A percentile compares a stretch with the other conserved stretches of the same genome.
Conservation (phyloP, 2,888 invertebrate species). For the Lysandra bellargus region DNA sequence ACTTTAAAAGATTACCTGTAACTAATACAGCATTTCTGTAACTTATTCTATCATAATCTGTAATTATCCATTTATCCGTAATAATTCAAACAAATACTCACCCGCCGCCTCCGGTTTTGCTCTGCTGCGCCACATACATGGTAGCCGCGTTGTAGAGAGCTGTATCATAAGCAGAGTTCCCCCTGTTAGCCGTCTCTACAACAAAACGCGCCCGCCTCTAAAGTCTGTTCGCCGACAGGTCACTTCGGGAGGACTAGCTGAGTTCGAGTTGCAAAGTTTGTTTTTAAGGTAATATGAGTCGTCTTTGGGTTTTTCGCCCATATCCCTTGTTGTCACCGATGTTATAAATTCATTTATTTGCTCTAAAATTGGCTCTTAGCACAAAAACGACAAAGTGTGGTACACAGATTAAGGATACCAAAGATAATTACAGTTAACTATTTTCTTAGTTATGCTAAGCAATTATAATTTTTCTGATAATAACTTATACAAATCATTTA, state of each 20-base stretch:
- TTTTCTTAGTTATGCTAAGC: no score
- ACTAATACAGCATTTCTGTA: not conserved
- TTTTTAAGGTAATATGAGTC: not conserved
- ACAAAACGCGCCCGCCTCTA: conserved; percentile 45
- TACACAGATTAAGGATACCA: no score
- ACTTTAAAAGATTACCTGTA: not conserved
- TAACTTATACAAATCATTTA: no score
- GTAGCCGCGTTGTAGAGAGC: conserved; percentile 97
- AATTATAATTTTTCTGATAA: no score
- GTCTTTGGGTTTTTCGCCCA: no score
- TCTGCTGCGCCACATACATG: conserved; percentile 94
- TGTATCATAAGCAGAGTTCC: conserved; percentile 94
- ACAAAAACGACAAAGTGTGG: no score
- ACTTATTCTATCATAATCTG: not conserved
- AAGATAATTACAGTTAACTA: no score
- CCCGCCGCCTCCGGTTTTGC: conserved; percentile 75
- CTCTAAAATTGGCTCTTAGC: no score
- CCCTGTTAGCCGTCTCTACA: conserved; percentile 81
- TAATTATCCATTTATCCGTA: not conserved
- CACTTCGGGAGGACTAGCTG: not conserved
- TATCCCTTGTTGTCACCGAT: no score
- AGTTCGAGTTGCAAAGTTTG: not conserved
- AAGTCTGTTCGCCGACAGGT: conserved; percentile 26
- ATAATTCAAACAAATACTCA: conserved; percentile 46
- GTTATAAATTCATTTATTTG: no score